These are phyloP conservation scores for Macrobrachium rosenbergii DNA, from an alignment of 1,140 invertebrate species.

Conservation along the genomic window DNA sequence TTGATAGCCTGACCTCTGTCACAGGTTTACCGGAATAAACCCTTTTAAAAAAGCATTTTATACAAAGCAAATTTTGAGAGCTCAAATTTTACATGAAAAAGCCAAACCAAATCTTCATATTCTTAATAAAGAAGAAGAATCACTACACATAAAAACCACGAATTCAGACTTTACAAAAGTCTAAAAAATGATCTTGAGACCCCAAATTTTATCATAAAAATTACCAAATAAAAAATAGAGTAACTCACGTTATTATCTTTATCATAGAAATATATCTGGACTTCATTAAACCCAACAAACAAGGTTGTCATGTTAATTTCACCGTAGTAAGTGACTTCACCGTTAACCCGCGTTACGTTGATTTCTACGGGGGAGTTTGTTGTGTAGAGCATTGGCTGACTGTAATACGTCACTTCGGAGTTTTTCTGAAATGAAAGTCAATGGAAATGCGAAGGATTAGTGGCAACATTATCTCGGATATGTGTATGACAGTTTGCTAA, in stretches of 20 bases:
- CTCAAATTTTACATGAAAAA: too few relatives aligned
- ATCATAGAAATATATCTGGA: slow-evolving; percentile 22
- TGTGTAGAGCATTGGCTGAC: background rate
- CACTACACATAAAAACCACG: too few relatives aligned
- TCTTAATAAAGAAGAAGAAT: too few relatives aligned
- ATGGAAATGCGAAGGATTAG: background rate
- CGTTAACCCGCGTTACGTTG: background rate
- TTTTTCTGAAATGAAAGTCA: background rate
- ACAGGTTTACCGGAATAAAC: too few relatives aligned
- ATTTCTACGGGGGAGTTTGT: background rate
- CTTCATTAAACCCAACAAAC: slow-evolving; percentile 43
- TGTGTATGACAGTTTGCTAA: background rate
- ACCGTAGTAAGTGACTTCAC: slow-evolving; percentile 31
- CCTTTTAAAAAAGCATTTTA: too few relatives aligned
- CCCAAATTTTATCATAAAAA: background rate
- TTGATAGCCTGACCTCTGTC: too few relatives aligned
- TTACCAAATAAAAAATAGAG: background rate
- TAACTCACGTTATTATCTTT: slow-evolving; percentile 28
- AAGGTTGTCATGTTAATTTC: slow-evolving; percentile 45
- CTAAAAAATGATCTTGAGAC: too few relatives aligned
- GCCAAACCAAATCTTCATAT: too few relatives aligned
- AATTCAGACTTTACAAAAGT: too few relatives aligned
- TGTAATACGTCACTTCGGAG: background rate
- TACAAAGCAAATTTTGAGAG: too few relatives aligned
- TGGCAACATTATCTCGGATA: background rate